Evolutionary conservation across 1,140 invertebrate genomes (phyloP), one percentile per base, ranked within the genome.

Genomic region (Mizuhopecten yessoensis): DNA sequence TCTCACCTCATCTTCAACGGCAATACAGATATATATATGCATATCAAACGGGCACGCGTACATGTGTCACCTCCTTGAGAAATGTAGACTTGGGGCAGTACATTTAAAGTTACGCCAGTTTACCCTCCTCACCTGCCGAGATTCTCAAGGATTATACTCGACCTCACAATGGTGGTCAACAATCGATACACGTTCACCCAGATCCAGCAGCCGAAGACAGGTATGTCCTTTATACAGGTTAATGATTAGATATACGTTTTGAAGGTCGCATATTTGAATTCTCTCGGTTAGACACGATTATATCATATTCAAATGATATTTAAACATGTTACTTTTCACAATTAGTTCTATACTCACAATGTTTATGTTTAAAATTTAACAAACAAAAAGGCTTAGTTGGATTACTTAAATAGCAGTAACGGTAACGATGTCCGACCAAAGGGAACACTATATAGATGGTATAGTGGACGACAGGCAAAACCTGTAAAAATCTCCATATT

Each of bases 171-270:
- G 57, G 57, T 75, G 17, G 23, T 75, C 9, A 75, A 75, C 57
- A 75, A n/a, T 75, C 57, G 57, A 75, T 75, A 75, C n/a, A 75
- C 57, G 9, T 75, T 75, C n/a, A 75, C 57, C n/a, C 57, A 75
- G 57, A 75, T 75, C 57, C 57, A 75, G 57, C 57, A 75, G 57
- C 57, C 57, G 57, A 75, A 75, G 11, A 23, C 23, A 75, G 57
- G 57, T 75, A 75, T 1, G 57, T 5, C 5, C 5, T 75, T 0
- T 0, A 3, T 75, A 75, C 29, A 5, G 57, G 29, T 75, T 75
- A 29, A 75, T n/a, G n/a, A 29, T 7, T 75, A 75, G 5, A 29
- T 75, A 17, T 75, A n/a, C 3, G n/a, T 5, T 75, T 75, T 75
- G 57, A 75, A 75, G 57, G 57, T 75, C 57, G 29, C n/a, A 29